A percentile compares a stretch with the other conserved stretches of the same genome.
Conservation (phyloP, 2,888 invertebrate genomes). For the Asteroscopus sphinx region DNA sequence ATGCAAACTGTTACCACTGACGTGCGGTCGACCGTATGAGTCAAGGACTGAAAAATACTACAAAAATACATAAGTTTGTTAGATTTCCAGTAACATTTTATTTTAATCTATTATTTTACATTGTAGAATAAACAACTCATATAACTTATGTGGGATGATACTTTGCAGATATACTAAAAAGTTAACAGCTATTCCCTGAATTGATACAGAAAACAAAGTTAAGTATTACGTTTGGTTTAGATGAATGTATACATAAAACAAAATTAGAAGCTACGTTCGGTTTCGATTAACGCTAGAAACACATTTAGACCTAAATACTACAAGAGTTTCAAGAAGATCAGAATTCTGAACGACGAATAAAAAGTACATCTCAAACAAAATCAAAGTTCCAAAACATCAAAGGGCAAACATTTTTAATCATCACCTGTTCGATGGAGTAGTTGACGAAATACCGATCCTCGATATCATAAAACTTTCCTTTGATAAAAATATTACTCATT, state of each 20-base stretch:
- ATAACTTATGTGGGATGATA: constrained; percentile 4
- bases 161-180: constrained; percentile 4
- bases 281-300: too few relatives aligned
- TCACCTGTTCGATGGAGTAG: constrained; percentile 50
- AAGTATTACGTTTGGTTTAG: background rate
- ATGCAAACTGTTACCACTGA: too few relatives aligned
- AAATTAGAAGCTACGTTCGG: too few relatives aligned
- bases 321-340: too few relatives aligned
- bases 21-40: too few relatives aligned
- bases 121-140: constrained; percentile 9
- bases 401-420: constrained; percentile 42
- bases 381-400: constrained; percentile 38
- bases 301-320: too few relatives aligned
- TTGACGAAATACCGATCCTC: constrained; percentile 61
- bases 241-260: too few relatives aligned
- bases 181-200: background rate
- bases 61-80: too few relatives aligned
- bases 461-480: constrained; percentile 68
- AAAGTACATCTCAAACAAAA: constrained; percentile 39
- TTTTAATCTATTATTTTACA: background rate
- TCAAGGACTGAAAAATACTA: too few relatives aligned
- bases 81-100: constrained; percentile 1
- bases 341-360: constrained; percentile 2
- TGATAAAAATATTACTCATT: constrained; percentile 71
- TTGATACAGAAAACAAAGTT: background rate